These are phyloP conservation scores for Apamea sordens DNA, from an alignment of 2,888 invertebrate genomes.

Conservation along the genomic window DNA sequence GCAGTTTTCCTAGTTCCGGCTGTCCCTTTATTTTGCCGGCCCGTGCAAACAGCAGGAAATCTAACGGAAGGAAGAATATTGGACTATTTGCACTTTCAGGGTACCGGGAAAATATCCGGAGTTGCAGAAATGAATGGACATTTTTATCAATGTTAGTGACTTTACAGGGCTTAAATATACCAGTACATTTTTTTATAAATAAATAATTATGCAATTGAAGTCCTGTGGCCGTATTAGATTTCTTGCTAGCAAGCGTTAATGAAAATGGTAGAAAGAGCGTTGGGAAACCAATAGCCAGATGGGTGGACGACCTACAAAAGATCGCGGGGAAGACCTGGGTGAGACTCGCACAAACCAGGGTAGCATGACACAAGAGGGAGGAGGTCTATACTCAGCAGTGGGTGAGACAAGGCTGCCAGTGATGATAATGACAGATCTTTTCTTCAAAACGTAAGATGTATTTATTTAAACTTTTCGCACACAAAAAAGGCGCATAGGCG, in stretches of 20 bases:
- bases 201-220: background rate
- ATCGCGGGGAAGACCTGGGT: too few relatives aligned
- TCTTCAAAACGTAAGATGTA: background rate
- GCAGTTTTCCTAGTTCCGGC: slow-evolving; percentile 36
- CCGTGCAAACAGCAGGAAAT: slow-evolving; percentile 36
- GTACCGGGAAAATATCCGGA: slow-evolving; percentile 17
- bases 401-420: background rate
- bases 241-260: background rate
- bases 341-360: too few relatives aligned
- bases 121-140: slow-evolving; percentile 14
- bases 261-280: too few relatives aligned
- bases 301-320: too few relatives aligned
- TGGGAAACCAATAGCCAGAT: too few relatives aligned
- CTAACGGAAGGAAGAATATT: slow-evolving; percentile 45
- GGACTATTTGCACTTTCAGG: slow-evolving; percentile 2
- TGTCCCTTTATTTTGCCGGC: slow-evolving; percentile 2
- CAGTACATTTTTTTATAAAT: background rate
- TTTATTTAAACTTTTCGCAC: too few relatives aligned
- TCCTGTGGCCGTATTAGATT: background rate
- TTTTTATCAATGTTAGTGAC: slow-evolving; percentile 14
- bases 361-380: too few relatives aligned
- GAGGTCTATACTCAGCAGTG: too few relatives aligned
- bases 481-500: too few relatives aligned
- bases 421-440: background rate
- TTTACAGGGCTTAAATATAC: too few relatives aligned